Evolutionary conservation across 1,140 invertebrate genomes (phyloP), one percentile per base, ranked within the genome.

Genomic region (Polypedilum pembai): DNA sequence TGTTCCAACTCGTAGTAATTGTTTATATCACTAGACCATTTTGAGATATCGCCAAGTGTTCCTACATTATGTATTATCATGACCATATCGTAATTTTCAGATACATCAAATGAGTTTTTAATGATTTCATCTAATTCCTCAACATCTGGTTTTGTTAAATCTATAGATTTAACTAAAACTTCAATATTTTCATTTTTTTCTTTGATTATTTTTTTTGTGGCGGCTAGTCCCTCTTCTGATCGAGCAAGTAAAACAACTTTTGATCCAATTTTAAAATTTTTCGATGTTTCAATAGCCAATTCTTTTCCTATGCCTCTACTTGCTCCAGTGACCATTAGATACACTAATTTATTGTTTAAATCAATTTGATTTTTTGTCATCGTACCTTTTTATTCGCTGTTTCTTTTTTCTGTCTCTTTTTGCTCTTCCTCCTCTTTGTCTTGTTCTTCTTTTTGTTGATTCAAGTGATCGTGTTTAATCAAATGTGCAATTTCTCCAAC

Each of bases 11-110:
- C 83, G 0, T 85, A 78, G 8, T 88, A 78, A 79, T 92, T 83
- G 1, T 84, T 84, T 76, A 92, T 84, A 20, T 90, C 84, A 7
- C 80, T 82, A 0, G 87, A 87, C 76, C 82, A 81, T 77, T 91
- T 85, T 0, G 85, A 82, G 24, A 92, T 79, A 81, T 92, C 88
- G n/a, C 95, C 95, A 40, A 95, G 78, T 0, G 91, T 90, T 3
- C 93, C 96, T 8, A 91, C 94, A 87, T 98, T 98, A 79, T 98
- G 95, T 74, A 98, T 87, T 15, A 98, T 86, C 4, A 96, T 80
- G 24, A 85, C 85, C 74, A 88, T 85, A 73, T 91, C 84, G 79
- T 92, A 94, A 40, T 79, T 76, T 76, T 87, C 74, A 74, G 81
- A 78, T 45, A 84, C 79, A 1, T 81, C 77, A 8, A 90, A 78